Evolutionary conservation across 2,113 vertebrate species (phyloP), one percentile per base, ranked within the genome.

Genomic region (Gymnocephalus cernua): DNA sequence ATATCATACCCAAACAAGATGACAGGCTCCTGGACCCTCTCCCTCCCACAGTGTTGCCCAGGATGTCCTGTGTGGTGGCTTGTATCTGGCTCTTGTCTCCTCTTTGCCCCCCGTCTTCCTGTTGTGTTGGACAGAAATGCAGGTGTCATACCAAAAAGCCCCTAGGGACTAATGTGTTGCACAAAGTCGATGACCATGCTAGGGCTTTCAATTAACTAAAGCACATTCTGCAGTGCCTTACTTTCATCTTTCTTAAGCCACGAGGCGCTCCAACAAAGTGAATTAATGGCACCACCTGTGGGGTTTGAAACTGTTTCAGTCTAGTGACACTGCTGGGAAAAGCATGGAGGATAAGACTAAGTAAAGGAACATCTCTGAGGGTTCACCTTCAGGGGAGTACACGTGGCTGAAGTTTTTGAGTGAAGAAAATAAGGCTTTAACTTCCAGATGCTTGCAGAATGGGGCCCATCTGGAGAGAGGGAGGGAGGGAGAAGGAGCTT

Each of bases 371-470:
- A 79, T 84, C 86, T 84, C 74, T 1, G 74, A 87, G 88, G 80
- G 92, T 93, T 95, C 93, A 93, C 83, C 93, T 93, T 86, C 79
- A 72, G 93, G 92, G 61, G 89, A 90, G 87, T 83, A 92, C 88
- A 93, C 86, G 92, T 94, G 90, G 92, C 90, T 51, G 29, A 9
- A 69, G 80, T 35, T 81, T 90, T 66, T 74, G 50, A 86, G 76
- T 18, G 70, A 66, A 84, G 85, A 94, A 93, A 89, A 86, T 80
- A 84, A 88, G 70, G 77, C 83, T 87, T 84, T 83, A 84, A 89
- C 85, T 87, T 91, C 91, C 93, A 95, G 88, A 94, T 93, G 92
- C 75, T 89, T 58, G 78, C 82, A 84, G 83, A 85, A 91, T 68
- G 86, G 86, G 83, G 85, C 89, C 91, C 93, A 94, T 95, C 92